Percentiles rank a stretch among this genome's conserved stretches.
These are phyloP conservation scores for Accipiter virgatus DNA, from an alignment of 2,113 vertebrate species.

Conservation along the genomic window DNA sequence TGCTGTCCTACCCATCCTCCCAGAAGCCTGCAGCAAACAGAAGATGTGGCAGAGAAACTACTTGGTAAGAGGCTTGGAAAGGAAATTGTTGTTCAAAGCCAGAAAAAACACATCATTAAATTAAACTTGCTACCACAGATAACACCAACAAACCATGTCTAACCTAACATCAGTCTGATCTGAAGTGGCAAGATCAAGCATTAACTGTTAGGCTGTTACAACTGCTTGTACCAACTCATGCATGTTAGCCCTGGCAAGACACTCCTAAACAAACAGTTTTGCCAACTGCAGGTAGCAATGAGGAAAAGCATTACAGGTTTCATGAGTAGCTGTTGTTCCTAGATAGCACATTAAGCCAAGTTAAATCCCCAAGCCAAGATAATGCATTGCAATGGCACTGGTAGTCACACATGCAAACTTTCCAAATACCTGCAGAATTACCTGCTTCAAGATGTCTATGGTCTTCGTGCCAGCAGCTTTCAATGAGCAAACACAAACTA, in stretches of 20 bases:
- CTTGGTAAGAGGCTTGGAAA: neutral
- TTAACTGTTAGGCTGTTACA: neutral
- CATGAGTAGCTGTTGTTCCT: neutral
- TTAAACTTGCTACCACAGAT: neutral
- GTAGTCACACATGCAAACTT: neutral
- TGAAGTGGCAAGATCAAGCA: neutral
- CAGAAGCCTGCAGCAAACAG: neutral
- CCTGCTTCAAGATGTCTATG: neutral
- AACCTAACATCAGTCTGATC: neutral
- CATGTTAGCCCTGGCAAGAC: neutral
- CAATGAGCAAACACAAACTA: neutral
- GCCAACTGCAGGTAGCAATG: neutral
- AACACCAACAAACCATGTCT: neutral
- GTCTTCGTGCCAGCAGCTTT: neutral
- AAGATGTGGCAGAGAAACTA: neutral
- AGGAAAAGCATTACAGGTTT: neutral
- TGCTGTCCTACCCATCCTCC: neutral
- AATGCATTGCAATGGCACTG: accelerated
- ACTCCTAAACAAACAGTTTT: neutral
- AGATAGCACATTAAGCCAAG: neutral
- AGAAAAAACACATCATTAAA: neutral
- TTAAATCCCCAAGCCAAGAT: neutral
- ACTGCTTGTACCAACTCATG: neutral
- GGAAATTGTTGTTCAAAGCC: neutral
- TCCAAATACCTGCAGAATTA: neutral